Percentiles rank a stretch among this genome's conserved stretches.
Conservation (phyloP, 2,113 vertebrate species). For the Poeciliopsis occidentalis region DNA sequence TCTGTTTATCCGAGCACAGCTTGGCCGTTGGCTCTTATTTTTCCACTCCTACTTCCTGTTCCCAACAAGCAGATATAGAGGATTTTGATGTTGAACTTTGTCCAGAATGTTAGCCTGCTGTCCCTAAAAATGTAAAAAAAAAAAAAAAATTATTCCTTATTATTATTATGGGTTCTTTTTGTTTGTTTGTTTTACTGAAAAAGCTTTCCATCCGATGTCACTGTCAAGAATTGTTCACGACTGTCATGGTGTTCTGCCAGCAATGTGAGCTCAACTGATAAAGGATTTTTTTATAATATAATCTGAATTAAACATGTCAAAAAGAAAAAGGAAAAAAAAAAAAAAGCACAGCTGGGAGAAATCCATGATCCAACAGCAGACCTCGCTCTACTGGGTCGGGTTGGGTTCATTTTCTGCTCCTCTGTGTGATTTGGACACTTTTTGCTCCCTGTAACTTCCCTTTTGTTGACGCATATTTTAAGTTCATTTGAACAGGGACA, state of each 20-base stretch:
- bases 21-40: slow-evolving; percentile 2
- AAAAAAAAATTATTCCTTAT: too few species aligned
- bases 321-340: background rate
- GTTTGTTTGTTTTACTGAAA: background rate
- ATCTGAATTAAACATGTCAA: background rate
- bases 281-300: slow-evolving; percentile 4
- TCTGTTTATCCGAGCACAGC: slow-evolving; percentile 39
- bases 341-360: background rate
- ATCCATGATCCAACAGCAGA: background rate
- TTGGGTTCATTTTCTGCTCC: background rate
- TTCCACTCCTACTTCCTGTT: slow-evolving; percentile 60
- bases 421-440: background rate
- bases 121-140: background rate
- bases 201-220: background rate
- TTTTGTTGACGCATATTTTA: background rate
- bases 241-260: background rate
- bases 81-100: slow-evolving; percentile 21
- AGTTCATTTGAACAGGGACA: background rate
- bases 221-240: background rate
- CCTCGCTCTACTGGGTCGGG: background rate
- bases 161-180: too few species aligned
- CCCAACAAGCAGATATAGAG: slow-evolving; percentile 31
- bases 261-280: background rate
- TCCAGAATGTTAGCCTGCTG: slow-evolving; percentile 12
- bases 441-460: background rate